These are phyloP conservation scores for Hippocampus comes DNA, from an alignment of 2,113 vertebrate species.

Conservation along the genomic window DNA sequence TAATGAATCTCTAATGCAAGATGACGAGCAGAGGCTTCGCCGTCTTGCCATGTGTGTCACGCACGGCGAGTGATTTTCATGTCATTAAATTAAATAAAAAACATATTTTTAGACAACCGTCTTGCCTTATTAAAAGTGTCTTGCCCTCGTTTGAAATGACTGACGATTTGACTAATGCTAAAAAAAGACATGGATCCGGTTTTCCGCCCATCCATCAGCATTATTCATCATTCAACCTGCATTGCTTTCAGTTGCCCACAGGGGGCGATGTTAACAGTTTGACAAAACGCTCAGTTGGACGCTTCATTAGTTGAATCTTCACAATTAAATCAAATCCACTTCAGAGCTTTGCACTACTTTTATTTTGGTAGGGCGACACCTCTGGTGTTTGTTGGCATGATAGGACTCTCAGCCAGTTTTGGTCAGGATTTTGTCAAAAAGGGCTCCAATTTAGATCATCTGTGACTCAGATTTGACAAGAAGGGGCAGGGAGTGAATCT, in stretches of 20 bases:
- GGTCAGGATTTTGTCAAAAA: neutral
- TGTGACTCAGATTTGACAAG: neutral
- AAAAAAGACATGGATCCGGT: neutral
- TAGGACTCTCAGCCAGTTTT: neutral
- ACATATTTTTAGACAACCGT: constrained; percentile 3
- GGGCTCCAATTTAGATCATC: neutral
- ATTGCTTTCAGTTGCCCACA: neutral
- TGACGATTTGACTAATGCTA: neutral
- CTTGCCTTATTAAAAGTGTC: neutral
- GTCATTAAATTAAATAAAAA: constrained; percentile 6
- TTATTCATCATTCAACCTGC: neutral
- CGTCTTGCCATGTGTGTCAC: neutral
- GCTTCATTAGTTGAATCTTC: neutral
- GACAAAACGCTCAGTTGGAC: neutral
- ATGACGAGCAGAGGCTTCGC: constrained; percentile 7
- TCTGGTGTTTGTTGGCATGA: neutral
- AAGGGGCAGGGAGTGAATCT: neutral
- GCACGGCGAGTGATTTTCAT: constrained; percentile 10
- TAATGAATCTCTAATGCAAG: constrained; percentile 23
- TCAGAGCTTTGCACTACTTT: neutral
- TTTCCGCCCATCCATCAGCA: neutral
- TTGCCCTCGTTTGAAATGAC: neutral
- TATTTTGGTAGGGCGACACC: neutral
- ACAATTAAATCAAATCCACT: neutral
- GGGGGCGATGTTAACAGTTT: neutral